Base-by-base conservation (phyloP, 2,113 vertebrate species). In the Chrysochloris asiatica region DNA sequence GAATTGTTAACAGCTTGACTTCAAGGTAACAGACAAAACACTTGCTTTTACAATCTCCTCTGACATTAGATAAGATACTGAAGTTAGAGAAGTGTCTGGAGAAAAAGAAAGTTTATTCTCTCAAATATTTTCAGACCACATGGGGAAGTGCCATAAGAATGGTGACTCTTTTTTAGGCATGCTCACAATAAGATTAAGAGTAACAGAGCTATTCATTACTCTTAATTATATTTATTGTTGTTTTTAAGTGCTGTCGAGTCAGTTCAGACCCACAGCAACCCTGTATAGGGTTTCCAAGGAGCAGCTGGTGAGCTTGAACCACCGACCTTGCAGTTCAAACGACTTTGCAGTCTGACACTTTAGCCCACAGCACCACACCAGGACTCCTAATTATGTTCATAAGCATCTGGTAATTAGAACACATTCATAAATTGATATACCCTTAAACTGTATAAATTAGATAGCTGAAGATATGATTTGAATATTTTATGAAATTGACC, bases 191-290 rank as follows among this genome's bases (percentile, higher is more conserved):
- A 86, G 16, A 85, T 94, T 93, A 96, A 96, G 96, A 97, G 95
- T 95, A 97, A 96, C 96, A 94, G 93, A 93, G 86, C 88, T 91
- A 97, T 96, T 97, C 89, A 95, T 97, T 95, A 96, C 92, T 78
- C 90, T 97, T 97, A 97, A 98, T 97, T 97, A 97, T 94, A 97
- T n/a, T n/a, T n/a, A n/a, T n/a, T n/a, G n/a, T n/a, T n/a, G n/a
- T n/a, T n/a, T n/a, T n/a, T n/a, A n/a, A n/a, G n/a, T n/a, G n/a
- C n/a, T n/a, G n/a, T n/a, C n/a, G n/a, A n/a, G n/a, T n/a, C n/a
- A n/a, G n/a, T n/a, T n/a, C n/a, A n/a, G n/a, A n/a, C n/a, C n/a
- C n/a, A n/a, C n/a, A n/a, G n/a, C n/a, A n/a, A n/a, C n/a, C n/a
- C n/a, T n/a, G n/a, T n/a, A n/a, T n/a, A n/a, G n/a, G n/a, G n/a